Evolutionary conservation across 2,113 vertebrate genomes (phyloP).

Genomic region (Nothoprocta pentlandii): DNA sequence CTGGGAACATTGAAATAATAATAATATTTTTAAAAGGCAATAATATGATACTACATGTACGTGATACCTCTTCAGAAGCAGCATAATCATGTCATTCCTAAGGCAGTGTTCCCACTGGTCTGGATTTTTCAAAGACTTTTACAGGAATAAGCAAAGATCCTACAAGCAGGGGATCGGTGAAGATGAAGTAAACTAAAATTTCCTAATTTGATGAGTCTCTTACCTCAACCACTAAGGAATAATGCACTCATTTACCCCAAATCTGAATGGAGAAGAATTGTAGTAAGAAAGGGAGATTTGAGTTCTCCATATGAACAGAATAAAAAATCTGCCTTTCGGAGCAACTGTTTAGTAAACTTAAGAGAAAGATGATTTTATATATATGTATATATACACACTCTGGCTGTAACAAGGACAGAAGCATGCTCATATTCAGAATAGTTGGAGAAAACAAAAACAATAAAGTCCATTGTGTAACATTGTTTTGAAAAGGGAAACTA

Average conservation of each 20-base stretch:
- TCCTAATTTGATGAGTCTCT: neutral
- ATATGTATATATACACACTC: no score
- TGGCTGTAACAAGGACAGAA: neutral
- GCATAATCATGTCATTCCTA: neutral
- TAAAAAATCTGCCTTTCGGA: neutral
- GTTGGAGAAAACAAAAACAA: constrained; percentile 12
- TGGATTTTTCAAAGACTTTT: neutral
- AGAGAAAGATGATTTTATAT: neutral
- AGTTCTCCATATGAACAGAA: neutral
- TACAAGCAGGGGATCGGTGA: neutral
- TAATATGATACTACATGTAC: neutral
- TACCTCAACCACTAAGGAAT: neutral
- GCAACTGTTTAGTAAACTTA: neutral
- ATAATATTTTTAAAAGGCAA: neutral
- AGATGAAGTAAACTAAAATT: neutral
- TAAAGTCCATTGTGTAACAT: constrained; percentile 3
- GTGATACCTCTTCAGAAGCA: neutral
- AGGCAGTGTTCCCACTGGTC: neutral
- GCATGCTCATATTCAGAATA: neutral
- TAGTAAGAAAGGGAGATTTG: neutral
- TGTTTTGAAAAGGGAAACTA: constrained; percentile 59
- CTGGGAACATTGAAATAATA: no score
- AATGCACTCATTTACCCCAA: neutral
- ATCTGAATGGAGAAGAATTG: neutral
- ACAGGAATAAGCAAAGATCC: neutral